These are phyloP conservation scores for Operophtera brumata DNA, from an alignment of 2,888 invertebrate species.

Conservation along the genomic window DNA sequence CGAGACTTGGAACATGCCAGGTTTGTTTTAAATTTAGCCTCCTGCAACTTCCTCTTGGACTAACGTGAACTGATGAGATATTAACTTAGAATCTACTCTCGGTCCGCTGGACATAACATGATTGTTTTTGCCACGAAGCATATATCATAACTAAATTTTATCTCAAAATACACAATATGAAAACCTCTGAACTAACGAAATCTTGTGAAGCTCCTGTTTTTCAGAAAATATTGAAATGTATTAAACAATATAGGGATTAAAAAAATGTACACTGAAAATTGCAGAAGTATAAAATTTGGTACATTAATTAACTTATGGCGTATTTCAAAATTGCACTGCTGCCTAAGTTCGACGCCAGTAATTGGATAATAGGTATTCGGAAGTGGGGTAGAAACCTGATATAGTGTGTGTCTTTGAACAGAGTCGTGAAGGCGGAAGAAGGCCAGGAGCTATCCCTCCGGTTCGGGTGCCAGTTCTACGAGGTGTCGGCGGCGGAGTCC, in stretches of 20 bases:
- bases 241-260: no score
- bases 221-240: not conserved
- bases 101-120: no score
- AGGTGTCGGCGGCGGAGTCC: slow-evolving; percentile 91
- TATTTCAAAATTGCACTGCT: not conserved
- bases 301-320: no score
- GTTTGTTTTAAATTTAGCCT: slow-evolving; percentile 58
- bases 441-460: slow-evolving; percentile 89
- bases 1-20: slow-evolving; percentile 90
- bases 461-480: slow-evolving; percentile 91
- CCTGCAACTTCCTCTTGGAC: not conserved
- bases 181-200: not conserved
- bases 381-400: no score
- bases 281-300: no score
- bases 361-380: not conserved
- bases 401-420: slow-evolving; percentile 54
- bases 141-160: no score
- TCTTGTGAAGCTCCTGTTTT: not conserved
- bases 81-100: no score
- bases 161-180: not conserved
- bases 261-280: no score
- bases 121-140: no score
- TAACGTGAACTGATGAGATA: not conserved
- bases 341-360: no score
- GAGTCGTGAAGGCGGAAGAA: slow-evolving; percentile 88